Conservation (phyloP, 1,140 invertebrate species). For the Neodiprion fabricii region DNA sequence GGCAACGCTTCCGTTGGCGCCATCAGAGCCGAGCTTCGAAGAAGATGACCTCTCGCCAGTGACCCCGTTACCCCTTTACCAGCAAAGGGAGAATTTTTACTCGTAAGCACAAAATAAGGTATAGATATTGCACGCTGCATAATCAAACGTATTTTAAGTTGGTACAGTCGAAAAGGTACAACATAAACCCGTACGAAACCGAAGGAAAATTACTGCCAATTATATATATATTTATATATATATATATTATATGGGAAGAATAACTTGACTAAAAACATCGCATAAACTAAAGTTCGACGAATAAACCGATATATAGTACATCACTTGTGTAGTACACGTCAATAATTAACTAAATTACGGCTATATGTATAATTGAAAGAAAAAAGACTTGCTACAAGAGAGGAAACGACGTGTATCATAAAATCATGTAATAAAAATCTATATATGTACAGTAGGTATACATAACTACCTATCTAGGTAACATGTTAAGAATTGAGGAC, state of each 20-base stretch:
- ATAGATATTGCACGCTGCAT: too few species aligned
- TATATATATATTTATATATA: not conserved
- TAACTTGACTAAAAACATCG: too few species aligned
- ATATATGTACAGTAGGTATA: not conserved
- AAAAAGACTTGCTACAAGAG: not conserved
- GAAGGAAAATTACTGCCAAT: not conserved
- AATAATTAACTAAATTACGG: not conserved
- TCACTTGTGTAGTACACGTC: not conserved
- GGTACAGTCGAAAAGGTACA: too few species aligned
- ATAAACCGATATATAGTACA: not conserved
- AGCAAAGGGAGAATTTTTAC: slow-evolving; percentile 85
- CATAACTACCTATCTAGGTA: not conserved
- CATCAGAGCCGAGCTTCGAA: slow-evolving; percentile 60
- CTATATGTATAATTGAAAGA: not conserved
- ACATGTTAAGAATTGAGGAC: not conserved
- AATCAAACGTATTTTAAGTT: too few species aligned
- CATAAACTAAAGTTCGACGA: not conserved
- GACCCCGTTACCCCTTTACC: slow-evolving; percentile 77
- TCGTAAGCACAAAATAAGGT: slow-evolving; percentile 62
- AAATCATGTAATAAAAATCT: not conserved
- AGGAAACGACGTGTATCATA: slow-evolving; percentile 2
- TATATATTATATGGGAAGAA: not conserved
- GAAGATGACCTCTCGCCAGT: slow-evolving; percentile 72
- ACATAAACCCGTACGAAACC: too few species aligned
- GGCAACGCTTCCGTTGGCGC: slow-evolving; percentile 67